Evolutionary conservation across 2,797 vertebrate genomes (phyloP), one percentile per base, ranked within the genome.

Genomic region (Scarus forsteni): DNA sequence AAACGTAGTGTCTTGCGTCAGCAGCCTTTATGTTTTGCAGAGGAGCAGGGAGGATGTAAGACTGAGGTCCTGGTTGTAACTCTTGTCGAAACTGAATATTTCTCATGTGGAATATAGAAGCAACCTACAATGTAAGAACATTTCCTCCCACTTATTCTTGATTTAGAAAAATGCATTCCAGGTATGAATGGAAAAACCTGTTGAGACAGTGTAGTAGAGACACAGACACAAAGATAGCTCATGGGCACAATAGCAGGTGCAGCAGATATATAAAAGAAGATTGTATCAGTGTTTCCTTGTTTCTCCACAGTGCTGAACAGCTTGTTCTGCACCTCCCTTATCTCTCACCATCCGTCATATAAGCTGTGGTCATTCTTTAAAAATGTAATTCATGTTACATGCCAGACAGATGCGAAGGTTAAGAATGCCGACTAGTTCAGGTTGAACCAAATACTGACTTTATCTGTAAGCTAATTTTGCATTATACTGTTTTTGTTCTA

Each of bases 311-410:
- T 14, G 42, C 64, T 38, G 51, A 75, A 74, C 78, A 78, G 81
- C 76, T 76, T 77, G 68, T 79, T 78, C 68, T 50, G 56, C 11
- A 39, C 70, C 65, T 77, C 57, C 55, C 19, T 85, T 85, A 88
- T 89, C 83, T 66, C 66, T 60, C 70, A 19, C 60, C 60, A 70
- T 88, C 61, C 61, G 52, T 81, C 63, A 80, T 71, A 80, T 64
- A 66, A 19, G 75, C 73, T 69, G 70, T 67, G 64, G 67, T 80
- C 70, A 60, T 65, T 73, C 79, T 66, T 61, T 48, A 58, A 70
- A n/a, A 75, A 74, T 68, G 66, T 69, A 77, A 82, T 73, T 87
- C 70, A 83, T 52, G 19, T 67, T 79, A 68, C 48, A 43, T 66
- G 62, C 55, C 45, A 34, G 54, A 66, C 67, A 48, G 67, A 66